Base-by-base conservation (phyloP, 2,113 vertebrate genomes). In the Enhydra lutris region DNA sequence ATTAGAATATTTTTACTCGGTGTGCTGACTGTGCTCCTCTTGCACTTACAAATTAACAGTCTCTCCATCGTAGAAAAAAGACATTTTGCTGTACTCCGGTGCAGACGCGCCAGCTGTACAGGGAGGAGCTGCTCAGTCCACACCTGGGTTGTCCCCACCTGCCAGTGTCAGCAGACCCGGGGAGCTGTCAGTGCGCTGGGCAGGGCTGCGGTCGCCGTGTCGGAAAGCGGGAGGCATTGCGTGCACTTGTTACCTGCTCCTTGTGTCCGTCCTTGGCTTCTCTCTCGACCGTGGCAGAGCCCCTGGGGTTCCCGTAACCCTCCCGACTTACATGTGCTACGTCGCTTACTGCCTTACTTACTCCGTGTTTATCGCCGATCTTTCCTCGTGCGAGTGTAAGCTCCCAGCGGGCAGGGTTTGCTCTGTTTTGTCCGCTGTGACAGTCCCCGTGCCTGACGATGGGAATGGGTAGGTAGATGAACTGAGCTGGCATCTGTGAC, bases 151-250 rank as follows among this genome's bases (percentile, higher is more conserved):
- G 3, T 31, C 26, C 3, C 45, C 1, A 1, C 0, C 13, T 4
- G 3, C 80, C 9, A 0, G 0, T 3, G 10, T 17, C 29, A 6
- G 0, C 1, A 17, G 36, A 5, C 4, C 1, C 6, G 1, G 4
- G 18, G 85, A 23, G 12, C 4, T 52, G 20, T 2, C 1, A 0
- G 1, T 1, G 8, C 0, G 9, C 1, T 4, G 6, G 23, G 15
- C 10, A 85, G 12, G 10, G 3, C 81, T 1, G 4, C 4, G 18
- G 42, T 69, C 7, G 0, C 29, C 8, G 4, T 47, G 0, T 17
- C 55, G 0, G 10, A 7, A 11, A 29, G 10, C 2, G 17, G 42
- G 55, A 45, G 15, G 34, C 8, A 1, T 45, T 50, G 24, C n/a
- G 7, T 9, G 6, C 63, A 3, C 6, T 9, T 1, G 1, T 4